These are phyloP conservation scores for Hippasteria phrygiana DNA, from an alignment of 53 echinoderm and acorn worm species.

Conservation along the genomic window DNA sequence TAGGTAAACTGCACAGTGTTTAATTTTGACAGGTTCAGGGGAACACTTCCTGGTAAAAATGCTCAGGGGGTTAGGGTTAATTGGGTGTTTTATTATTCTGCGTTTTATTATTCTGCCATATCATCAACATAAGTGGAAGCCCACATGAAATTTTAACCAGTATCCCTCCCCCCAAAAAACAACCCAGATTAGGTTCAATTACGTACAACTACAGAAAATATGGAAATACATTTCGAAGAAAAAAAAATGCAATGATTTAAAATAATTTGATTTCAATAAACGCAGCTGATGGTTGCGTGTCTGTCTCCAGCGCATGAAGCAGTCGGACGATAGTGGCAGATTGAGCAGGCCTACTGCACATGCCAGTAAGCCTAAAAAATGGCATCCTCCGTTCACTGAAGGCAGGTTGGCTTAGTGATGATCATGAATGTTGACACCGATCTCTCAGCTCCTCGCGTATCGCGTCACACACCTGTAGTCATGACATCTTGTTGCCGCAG, in stretches of 20 bases:
- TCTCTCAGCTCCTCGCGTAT: slow-evolving; percentile 37
- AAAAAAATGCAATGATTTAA: not conserved
- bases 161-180: too few species aligned
- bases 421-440: slow-evolving; percentile 53
- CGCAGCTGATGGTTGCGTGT: not conserved
- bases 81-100: too few species aligned
- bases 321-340: not conserved
- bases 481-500: slow-evolving; percentile 80
- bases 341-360: not conserved
- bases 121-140: too few species aligned
- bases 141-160: too few species aligned
- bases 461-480: slow-evolving; percentile 57
- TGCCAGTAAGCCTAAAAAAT: not conserved
- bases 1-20: too few species aligned
- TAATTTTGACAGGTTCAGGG: too few species aligned
- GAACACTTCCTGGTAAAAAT: too few species aligned
- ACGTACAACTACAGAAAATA: not conserved
- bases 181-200: too few species aligned
- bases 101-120: too few species aligned
- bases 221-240: not conserved
- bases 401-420: not conserved
- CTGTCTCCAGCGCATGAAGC: not conserved
- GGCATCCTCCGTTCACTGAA: not conserved
- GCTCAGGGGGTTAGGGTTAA: too few species aligned
- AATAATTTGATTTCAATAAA: not conserved